Base-by-base conservation (phyloP, 2,797 vertebrate genomes). In the Lutjanus argentimaculatus region DNA sequence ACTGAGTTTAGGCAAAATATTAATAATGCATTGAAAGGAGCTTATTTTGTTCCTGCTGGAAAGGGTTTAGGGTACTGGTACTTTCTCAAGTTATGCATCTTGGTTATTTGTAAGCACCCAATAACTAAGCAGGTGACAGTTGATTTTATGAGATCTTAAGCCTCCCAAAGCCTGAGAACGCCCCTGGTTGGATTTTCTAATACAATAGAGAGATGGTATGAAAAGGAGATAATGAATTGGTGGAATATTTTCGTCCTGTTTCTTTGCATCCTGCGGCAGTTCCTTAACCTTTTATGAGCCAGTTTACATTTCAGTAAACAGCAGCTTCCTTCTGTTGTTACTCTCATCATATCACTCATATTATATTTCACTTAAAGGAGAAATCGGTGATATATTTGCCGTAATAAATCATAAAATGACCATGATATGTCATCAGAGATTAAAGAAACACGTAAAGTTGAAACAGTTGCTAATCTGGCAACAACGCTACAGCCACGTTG, bases 111-210 rank as follows among this genome's bases (percentile, higher is more conserved):
- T 95, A 94, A 94, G 94, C 93, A 93, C 88, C 93, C 92, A 93
- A 92, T 93, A 94, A 91, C 93, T 93, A 95, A 94, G 92, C 93
- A 94, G 93, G 91, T 95, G 94, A 94, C 93, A 94, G 92, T 93
- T 95, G 92, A 94, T 95, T 95, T 95, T 94, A 95, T 95, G 94
- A 95, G 93, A 93, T 94, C 89, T 91, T 95, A 95, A 95, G 93
- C 93, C 93, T 53, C 57, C 66, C 80, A 89, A 95, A 94, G 93
- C 94, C 92, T 66, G 86, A 92, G 87, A 91, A 93, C 78, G 84
- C 91, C 90, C 87, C 88, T 77, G 83, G 81, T 90, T 89, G 91
- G 89, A 89, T 94, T 91, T 87, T 85, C 72, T 82, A 78, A 88
- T 90, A 92, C 93, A 87, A 89, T 57, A 75, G 89, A 93, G 92